Evolutionary conservation across 2,797 vertebrate genomes (phyloP).

Genomic region (Anisognathus igniventris): DNA sequence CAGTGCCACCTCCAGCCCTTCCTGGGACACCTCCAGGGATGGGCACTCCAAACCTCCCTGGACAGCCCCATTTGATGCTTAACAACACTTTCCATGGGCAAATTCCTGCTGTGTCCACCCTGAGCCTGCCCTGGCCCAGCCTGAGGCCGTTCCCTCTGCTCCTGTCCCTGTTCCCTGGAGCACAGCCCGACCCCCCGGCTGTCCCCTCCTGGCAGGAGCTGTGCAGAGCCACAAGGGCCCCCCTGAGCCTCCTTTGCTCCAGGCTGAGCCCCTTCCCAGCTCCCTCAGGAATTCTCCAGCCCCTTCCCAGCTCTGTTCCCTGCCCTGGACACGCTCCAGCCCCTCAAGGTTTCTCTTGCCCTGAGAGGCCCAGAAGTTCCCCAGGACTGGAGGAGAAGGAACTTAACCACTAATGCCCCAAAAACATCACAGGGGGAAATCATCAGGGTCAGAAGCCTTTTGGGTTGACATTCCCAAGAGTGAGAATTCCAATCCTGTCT

Average conservation of each 20-base stretch:
- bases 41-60: too few relatives aligned
- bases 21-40: too few relatives aligned
- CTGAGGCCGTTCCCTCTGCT: neutral
- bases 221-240: neutral
- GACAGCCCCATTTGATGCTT: too few relatives aligned
- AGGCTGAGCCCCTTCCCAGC: neutral
- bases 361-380: neutral
- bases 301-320: fast-evolving
- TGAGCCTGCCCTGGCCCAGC: neutral
- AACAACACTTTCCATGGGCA: fast-evolving
- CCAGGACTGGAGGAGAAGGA: neutral
- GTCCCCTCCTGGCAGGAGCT: neutral
- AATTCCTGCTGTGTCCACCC: neutral
- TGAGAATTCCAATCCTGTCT: neutral
- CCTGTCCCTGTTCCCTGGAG: neutral
- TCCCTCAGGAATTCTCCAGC: neutral
- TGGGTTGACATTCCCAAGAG: neutral
- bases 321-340: fast-evolving
- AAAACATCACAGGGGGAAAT: neutral
- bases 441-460: neutral
- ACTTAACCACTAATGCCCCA: neutral
- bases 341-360: neutral
- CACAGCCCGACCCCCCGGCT: neutral
- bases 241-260: too few relatives aligned
- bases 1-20: too few relatives aligned